A percentile compares a stretch with the other conserved stretches of the same genome.
Evolutionary conservation across 2,113 vertebrate species (phyloP).

Genomic region (Centropristis striata): DNA sequence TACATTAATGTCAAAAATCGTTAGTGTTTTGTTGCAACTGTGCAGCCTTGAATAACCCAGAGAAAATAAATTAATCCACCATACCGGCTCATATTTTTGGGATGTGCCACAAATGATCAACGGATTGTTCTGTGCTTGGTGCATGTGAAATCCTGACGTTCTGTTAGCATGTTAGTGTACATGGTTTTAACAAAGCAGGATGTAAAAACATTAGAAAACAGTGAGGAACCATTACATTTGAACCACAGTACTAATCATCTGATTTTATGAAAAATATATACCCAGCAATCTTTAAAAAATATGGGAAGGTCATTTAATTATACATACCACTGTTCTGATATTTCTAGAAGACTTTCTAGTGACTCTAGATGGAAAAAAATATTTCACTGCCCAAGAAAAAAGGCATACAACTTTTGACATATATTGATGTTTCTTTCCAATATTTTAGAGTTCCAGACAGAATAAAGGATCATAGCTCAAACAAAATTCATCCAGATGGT

Average conservation of each 20-base stretch:
- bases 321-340: background rate
- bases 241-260: slow-evolving; percentile 12
- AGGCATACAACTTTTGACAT: background rate
- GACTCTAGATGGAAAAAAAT: background rate
- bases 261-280: background rate
- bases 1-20: background rate
- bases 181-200: slow-evolving; percentile 22
- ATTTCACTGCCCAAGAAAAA: background rate
- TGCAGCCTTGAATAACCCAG: slow-evolving; percentile 30
- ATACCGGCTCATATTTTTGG: slow-evolving; percentile 23
- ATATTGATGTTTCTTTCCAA: background rate
- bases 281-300: background rate
- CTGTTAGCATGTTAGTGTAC: slow-evolving; percentile 21
- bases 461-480: background rate
- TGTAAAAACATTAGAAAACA: slow-evolving; percentile 17
- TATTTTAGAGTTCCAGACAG: background rate
- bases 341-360: background rate
- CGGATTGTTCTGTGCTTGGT: slow-evolving; percentile 21
- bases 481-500: background rate
- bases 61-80: slow-evolving; percentile 27
- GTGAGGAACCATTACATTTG: background rate
- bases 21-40: slow-evolving; percentile 3
- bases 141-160: slow-evolving; percentile 22
- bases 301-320: background rate
- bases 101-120: slow-evolving; percentile 47